These are phyloP conservation scores for Ammospiza maritima DNA, from an alignment of 2,797 vertebrate genomes.

Conservation along the genomic window DNA sequence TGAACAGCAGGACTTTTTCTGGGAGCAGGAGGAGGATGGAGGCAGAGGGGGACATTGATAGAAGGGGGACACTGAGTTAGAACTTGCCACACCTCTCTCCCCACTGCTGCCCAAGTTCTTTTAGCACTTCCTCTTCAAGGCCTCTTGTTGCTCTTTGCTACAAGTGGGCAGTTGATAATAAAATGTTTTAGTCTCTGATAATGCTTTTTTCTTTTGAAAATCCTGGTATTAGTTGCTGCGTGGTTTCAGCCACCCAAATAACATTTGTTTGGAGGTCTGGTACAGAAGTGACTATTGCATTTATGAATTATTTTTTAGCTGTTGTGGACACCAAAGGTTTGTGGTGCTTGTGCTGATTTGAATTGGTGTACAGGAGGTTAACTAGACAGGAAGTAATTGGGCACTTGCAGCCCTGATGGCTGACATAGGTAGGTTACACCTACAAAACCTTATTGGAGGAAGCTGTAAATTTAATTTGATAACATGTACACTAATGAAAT, in stretches of 20 bases:
- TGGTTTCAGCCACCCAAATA: not conserved
- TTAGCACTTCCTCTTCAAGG: not conserved
- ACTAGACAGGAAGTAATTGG: not conserved
- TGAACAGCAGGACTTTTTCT: not conserved
- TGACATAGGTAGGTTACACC: not conserved
- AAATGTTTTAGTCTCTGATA: not conserved
- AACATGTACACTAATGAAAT: not conserved
- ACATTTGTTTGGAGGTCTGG: not conserved
- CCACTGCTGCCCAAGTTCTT: not conserved
- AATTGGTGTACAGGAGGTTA: not conserved
- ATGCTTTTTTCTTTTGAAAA: not conserved
- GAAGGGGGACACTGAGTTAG: not conserved
- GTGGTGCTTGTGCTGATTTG: not conserved
- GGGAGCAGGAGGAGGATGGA: not conserved
- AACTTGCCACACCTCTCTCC: not conserved
- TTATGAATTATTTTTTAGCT: not conserved
- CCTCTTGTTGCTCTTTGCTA: not conserved
- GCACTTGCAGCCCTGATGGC: not conserved
- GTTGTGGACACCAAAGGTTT: not conserved
- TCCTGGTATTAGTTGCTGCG: not conserved
- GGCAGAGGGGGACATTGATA: not conserved
- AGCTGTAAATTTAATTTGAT: not conserved
- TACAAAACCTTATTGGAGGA: not conserved
- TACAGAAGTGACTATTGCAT: not conserved
- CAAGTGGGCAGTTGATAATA: not conserved